Base-by-base conservation (phyloP, 2,113 vertebrate genomes). In the Thunnus maccoyii region DNA sequence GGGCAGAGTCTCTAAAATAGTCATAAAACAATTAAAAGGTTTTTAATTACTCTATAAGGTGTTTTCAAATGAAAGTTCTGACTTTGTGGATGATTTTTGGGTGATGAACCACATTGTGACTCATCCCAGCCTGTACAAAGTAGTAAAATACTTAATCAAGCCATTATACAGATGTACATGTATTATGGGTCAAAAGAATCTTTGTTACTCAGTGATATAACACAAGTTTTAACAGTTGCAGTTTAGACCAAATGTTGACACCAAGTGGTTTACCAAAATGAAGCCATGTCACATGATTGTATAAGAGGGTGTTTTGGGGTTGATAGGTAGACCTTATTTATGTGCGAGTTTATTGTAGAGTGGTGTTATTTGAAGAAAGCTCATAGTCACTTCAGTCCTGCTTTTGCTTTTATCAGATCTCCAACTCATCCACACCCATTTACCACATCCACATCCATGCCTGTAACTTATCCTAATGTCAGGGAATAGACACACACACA, bases 21-120 rank as follows among this genome's bases (percentile, higher is more conserved):
- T 72, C n/a, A 73, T 10, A 27, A 80, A 83, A 79, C 62, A 76
- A 20, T 78, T 30, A 62, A 64, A 75, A 50, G 68, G 56, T 50
- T 61, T 67, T 69, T 13, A 68, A 51, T 72, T 36, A 56, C 66
- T 72, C 18, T 68, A 57, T 62, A 57, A 0, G 17, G 36, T 32
- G 61, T 51, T 80, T 52, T 41, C 15, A 67, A 74, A 44, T 60
- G n/a, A 78, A 61, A 30, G 3, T 17, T 72, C 20, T 27, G 17
- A 20, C n/a, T 41, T 32, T 1, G 2, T 64, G 72, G 1, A 47
- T 36, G 14, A 32, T 44, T 54, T 64, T 25, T 13, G 0, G 15
- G 9, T 12, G 5, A 48, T 41, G 27, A 74, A n/a, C 17, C 17
- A n/a, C 3, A 25, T 12, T 65, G 58, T 30, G 30, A 14, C 54